Evolutionary conservation across 2,797 vertebrate genomes (phyloP).

Genomic region (Enteromius thamalakanensis): DNA sequence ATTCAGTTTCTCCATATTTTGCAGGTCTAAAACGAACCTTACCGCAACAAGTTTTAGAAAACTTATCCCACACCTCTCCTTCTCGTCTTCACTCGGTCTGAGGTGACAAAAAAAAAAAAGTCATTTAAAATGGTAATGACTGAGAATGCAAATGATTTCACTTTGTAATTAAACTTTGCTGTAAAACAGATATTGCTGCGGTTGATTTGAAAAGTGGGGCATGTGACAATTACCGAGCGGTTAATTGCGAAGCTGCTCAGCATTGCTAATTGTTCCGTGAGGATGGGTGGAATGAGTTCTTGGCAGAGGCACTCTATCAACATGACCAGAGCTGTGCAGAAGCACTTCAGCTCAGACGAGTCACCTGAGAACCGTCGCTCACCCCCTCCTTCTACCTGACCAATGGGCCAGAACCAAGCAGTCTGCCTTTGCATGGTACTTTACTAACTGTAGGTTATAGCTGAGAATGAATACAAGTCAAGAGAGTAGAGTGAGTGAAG

Average conservation of each 20-base stretch:
- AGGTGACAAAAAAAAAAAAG: constrained; percentile 64
- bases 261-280: constrained; percentile 80
- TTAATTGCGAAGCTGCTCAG: constrained; percentile 83
- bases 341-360: constrained; percentile 52
- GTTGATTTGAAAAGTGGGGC: constrained; percentile 80
- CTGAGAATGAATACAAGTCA: constrained; percentile 65
- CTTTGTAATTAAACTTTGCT: constrained; percentile 82
- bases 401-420: constrained; percentile 55
- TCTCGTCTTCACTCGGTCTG: constrained; percentile 38
- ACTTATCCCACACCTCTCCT: constrained; percentile 8
- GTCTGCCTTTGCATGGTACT: constrained; percentile 44
- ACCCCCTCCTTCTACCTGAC: constrained; percentile 41
- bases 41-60: constrained; percentile 28
- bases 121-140: constrained; percentile 77
- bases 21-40: constrained; percentile 1
- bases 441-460: constrained; percentile 14
- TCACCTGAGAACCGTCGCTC: constrained; percentile 67
- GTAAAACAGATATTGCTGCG: constrained; percentile 79
- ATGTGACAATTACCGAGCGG: constrained; percentile 80
- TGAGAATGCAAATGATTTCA: constrained; percentile 74
- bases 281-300: constrained; percentile 75
- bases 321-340: constrained; percentile 62
- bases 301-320: constrained; percentile 75
- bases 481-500: constrained; percentile 54
- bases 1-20: not conserved